Evolutionary conservation across 1,140 invertebrate genomes (phyloP).

Genomic region (Orius laevigatus): DNA sequence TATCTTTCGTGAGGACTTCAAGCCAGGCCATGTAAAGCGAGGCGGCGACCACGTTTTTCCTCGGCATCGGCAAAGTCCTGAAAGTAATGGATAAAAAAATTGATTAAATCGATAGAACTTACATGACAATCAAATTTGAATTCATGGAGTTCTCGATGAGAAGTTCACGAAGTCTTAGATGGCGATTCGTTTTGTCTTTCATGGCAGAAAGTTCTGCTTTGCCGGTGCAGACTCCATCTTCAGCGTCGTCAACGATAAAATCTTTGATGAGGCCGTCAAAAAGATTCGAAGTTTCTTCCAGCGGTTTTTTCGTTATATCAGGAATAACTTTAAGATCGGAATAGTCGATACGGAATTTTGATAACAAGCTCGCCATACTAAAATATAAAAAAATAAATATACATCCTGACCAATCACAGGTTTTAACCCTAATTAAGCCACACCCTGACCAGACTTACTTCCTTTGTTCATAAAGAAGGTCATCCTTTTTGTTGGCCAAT

Average conservation of each 20-base stretch:
- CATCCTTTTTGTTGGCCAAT: conserved; percentile 79
- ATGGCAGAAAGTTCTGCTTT: conserved; percentile 69
- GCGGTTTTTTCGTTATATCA: conserved; percentile 60
- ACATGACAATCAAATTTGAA: conserved; percentile 81
- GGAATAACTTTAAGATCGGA: conserved; percentile 80
- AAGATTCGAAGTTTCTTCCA: conserved; percentile 52
- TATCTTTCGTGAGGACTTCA: conserved; percentile 68
- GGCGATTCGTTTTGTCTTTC: conserved; percentile 79
- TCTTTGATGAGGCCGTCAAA: conserved; percentile 55
- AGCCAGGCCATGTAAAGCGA: conserved; percentile 89
- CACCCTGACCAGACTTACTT: conserved; percentile 39
- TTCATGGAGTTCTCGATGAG: conserved; percentile 69
- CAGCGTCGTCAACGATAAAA: conserved; percentile 16
- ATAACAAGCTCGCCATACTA: conserved; percentile 85
- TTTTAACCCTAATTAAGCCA: not conserved
- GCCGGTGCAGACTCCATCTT: conserved; percentile 33
- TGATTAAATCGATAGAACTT: conserved; percentile 24
- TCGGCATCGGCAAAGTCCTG: conserved; percentile 82
- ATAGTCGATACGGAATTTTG: conserved; percentile 94
- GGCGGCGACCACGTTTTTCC: conserved; percentile 73
- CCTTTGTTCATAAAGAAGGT: conserved; percentile 81
- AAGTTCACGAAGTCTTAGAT: conserved; percentile 74
- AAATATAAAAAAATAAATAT: conserved; percentile 21
- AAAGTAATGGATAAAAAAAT: conserved; percentile 13
- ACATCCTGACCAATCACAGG: not conserved